Evolutionary conservation across 2,113 vertebrate species (phyloP).

Genomic region (Motacilla alba): DNA sequence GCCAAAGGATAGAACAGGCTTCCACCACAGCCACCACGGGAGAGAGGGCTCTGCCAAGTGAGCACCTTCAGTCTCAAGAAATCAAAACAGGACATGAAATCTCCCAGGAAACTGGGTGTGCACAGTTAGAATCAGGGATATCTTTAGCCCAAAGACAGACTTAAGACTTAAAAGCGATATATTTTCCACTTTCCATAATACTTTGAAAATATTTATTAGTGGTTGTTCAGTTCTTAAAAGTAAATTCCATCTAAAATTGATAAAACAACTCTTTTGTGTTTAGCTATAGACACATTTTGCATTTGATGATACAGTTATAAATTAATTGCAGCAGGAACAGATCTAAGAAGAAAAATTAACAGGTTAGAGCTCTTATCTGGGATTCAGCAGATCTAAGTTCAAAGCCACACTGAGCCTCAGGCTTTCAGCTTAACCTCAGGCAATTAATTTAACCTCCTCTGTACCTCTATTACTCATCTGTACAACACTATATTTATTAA

Average conservation of each 20-base stretch:
- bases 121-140: background rate
- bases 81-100: background rate
- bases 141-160: background rate
- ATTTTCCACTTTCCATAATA: background rate
- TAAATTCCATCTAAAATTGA: background rate
- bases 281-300: background rate
- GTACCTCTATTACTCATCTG: background rate
- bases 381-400: constrained; percentile 26
- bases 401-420: background rate
- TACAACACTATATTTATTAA: background rate
- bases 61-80: background rate
- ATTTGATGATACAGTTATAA: background rate
- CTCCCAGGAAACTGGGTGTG: background rate
- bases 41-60: background rate
- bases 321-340: constrained; percentile 8
- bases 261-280: background rate
- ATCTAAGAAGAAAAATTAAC: background rate
- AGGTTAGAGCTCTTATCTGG: background rate
- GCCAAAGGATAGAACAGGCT: background rate
- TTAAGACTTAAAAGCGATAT: background rate
- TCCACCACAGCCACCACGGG: background rate
- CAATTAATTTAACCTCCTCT: constrained; percentile 31
- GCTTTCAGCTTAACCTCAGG: constrained; percentile 4
- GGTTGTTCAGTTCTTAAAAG: background rate
- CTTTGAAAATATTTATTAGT: constrained; percentile 2